These are phyloP conservation scores for Mimumesa dahlbomi DNA, from an alignment of 2,888 invertebrate genomes.

Conservation along the genomic window DNA sequence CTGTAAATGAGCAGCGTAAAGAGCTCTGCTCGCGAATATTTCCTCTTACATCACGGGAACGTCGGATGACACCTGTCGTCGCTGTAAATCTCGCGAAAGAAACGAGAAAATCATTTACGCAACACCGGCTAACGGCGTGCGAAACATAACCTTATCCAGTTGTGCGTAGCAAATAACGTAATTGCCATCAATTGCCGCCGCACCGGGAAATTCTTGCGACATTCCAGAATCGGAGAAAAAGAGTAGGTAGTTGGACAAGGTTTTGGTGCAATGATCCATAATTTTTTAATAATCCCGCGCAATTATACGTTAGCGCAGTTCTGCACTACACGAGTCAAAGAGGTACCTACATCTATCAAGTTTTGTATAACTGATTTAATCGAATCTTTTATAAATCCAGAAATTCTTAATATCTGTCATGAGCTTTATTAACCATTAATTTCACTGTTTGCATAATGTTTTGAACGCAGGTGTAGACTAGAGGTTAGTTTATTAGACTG, in stretches of 20 bases:
- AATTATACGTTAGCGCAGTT: neutral
- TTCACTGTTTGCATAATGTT: too few relatives aligned
- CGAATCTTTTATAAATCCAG: too few relatives aligned
- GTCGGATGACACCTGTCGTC: slow-evolving; percentile 12
- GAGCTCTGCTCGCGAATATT: slow-evolving; percentile 7
- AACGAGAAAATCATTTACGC: slow-evolving; percentile 4
- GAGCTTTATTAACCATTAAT: too few relatives aligned
- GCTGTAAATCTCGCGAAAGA: slow-evolving; percentile 10
- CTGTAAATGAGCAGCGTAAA: slow-evolving; percentile 18
- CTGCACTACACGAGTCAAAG: too few relatives aligned
- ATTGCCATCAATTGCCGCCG: neutral
- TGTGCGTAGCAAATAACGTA: neutral
- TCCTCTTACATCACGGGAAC: slow-evolving; percentile 29
- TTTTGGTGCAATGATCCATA: slow-evolving; percentile 10
- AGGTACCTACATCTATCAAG: too few relatives aligned
- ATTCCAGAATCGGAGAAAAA: slow-evolving; percentile 5
- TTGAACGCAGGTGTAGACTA: too few relatives aligned
- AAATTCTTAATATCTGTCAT: too few relatives aligned
- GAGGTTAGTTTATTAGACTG: too few relatives aligned
- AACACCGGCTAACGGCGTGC: neutral
- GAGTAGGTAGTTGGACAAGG: neutral
- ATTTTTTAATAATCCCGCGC: neutral
- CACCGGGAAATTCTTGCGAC: neutral
- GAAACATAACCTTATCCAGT: neutral
- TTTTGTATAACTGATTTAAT: too few relatives aligned